A percentile compares a stretch with the other conserved stretches of the same genome.
These are phyloP conservation scores for Panthera uncia DNA, from an alignment of 2,113 vertebrate genomes.

Conservation along the genomic window DNA sequence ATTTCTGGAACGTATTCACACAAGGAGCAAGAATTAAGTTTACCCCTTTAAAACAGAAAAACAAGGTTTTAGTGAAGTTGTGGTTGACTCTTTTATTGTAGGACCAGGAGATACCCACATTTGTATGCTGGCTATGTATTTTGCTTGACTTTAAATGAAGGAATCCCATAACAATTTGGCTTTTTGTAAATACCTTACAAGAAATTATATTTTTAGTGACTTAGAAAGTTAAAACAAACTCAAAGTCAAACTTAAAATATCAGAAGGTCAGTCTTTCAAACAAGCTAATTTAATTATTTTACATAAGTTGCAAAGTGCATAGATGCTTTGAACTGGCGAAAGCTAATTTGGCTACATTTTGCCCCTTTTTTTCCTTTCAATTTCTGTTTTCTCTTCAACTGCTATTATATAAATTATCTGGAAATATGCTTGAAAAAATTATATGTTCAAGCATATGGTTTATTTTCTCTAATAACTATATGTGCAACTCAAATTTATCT, in stretches of 20 bases:
- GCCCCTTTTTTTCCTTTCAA: background rate
- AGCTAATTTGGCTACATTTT: background rate
- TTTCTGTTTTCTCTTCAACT: slow-evolving; percentile 9
- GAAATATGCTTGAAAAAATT: background rate
- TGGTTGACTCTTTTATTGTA: background rate
- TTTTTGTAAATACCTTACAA: background rate
- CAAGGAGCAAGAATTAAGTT: background rate
- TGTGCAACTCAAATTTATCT: background rate
- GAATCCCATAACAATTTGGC: background rate
- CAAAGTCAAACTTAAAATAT: slow-evolving; percentile 8
- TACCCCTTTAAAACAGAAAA: background rate
- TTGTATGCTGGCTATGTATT: background rate
- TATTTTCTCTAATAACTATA: background rate
- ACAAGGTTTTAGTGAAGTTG: background rate
- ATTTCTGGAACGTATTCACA: background rate
- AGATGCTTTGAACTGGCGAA: slow-evolving; percentile 30
- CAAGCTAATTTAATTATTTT: slow-evolving; percentile 32
- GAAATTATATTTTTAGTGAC: background rate
- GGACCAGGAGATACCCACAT: background rate
- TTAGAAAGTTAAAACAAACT: background rate
- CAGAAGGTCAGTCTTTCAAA: slow-evolving; percentile 39
- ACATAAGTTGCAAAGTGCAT: background rate
- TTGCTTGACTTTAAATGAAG: slow-evolving; percentile 13
- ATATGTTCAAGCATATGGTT: background rate
- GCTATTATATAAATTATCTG: background rate